phyloP scores from a whole-genome alignment of 2,113 vertebrate genomes.

The Clinocottus analis region DNA sequence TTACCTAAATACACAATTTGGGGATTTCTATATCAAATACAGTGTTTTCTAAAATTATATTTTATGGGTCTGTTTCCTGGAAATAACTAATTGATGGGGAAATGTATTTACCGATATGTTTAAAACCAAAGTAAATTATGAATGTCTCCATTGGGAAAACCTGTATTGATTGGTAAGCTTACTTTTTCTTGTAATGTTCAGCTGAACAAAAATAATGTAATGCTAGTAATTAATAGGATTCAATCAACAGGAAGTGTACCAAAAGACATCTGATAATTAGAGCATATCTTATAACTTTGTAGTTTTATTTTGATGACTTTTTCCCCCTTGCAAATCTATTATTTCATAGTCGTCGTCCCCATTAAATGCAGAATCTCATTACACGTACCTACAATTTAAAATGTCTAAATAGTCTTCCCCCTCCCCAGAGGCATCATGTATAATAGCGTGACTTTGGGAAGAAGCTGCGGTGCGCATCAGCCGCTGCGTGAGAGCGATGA shows the following conservation, averaged over 20 bases:
- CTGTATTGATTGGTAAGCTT: neutral
- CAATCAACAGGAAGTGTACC: neutral
- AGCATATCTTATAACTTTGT: neutral
- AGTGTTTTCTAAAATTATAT: neutral
- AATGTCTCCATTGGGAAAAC: neutral
- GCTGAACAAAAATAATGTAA: neutral
- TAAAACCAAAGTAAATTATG: neutral
- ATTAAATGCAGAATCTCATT: neutral
- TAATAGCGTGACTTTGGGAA: neutral
- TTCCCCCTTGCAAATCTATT: neutral
- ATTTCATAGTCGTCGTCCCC: neutral
- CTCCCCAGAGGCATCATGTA: neutral
- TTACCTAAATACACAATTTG: neutral
- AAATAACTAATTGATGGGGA: neutral
- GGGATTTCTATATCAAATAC: neutral
- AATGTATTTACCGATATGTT: neutral
- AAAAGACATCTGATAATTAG: neutral
- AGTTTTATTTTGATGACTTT: neutral
- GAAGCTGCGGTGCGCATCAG: constrained; percentile 28
- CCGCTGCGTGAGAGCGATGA: constrained; percentile 52
- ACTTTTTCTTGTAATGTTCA: neutral
- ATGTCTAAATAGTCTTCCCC: neutral
- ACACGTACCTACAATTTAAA: neutral
- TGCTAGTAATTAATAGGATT: neutral
- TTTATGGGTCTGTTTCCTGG: no score